Evolutionary conservation across 1,140 invertebrate species (phyloP), one percentile per base, ranked within the genome.

Genomic region (Diorhabda elongata): DNA sequence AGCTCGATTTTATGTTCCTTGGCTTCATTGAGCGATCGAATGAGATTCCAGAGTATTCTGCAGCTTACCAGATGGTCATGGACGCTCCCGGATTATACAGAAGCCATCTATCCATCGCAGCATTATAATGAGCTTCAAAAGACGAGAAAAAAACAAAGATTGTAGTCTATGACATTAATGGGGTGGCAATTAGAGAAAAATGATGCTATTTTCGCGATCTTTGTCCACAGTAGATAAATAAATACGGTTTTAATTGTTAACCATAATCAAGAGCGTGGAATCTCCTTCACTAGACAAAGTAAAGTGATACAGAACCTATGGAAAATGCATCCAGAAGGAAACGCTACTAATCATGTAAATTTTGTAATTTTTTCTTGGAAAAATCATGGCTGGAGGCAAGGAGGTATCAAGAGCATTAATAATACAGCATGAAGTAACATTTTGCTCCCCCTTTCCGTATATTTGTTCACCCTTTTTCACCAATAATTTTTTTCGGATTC

Each of bases 251-350:
- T 72, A 59, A 45, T 75, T 70, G 47, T 52, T 52, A 6, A 1
- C 47, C 65, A 52, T 58, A 26, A 76, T 61, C 4, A 75, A 60
- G 2, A 83, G 68, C 5, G 75, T 71, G 69, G 79, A 78, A 68
- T 76, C 72, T 42, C 82, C 76, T 72, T 64, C 69, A 3, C 80
- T 74, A 58, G 71, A 66, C 56, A 69, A 71, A 5, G 75, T 73
- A 64, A 83, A 83, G 73, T 84, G 83, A 67, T 81, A 70, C 71
- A 85, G 75, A 43, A 84, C 83, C 75, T 81, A 74, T 52, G 79
- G 73, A 73, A n/a, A 82, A 84, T 11, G 77, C 82, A 84, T 61
- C 76, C 64, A 56, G 45, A 65, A 65, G 64, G 68, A 43, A 57
- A 43, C 74, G 68, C 71, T 73, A 58, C 69, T 72, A 5, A 77